Percentiles rank a stretch among this genome's conserved stretches.
phyloP scores from a whole-genome alignment of 2,797 vertebrate species.

The Notoglanidium macrostoma region DNA sequence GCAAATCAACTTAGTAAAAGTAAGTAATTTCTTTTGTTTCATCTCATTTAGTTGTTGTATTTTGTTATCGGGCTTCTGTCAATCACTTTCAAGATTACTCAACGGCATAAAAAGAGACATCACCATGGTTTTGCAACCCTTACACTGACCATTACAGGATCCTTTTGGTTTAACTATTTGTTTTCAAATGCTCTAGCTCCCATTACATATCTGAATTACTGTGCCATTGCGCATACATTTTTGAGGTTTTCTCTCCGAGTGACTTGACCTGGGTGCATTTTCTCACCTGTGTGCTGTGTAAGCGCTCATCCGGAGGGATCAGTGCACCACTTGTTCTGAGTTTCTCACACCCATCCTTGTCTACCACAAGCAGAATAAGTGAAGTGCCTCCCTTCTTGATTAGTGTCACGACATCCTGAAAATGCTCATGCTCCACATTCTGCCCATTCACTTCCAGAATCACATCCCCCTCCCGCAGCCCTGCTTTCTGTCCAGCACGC shows the following conservation, averaged over 20 bases:
- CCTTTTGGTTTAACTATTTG: neutral
- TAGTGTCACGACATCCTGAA: constrained; percentile 62
- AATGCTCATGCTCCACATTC: constrained; percentile 60
- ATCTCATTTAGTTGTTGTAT: neutral
- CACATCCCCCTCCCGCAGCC: constrained; percentile 67
- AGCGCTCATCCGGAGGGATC: constrained; percentile 30
- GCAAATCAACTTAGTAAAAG: neutral
- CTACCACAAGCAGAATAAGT: constrained; percentile 63
- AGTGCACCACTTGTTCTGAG: constrained; percentile 39
- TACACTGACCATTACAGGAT: no score
- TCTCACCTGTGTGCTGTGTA: constrained; percentile 51
- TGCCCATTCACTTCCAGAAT: constrained; percentile 72
- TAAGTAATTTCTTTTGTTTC: neutral
- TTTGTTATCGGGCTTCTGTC: neutral
- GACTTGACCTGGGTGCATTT: neutral
- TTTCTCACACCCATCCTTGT: constrained; percentile 51
- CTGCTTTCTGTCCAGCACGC: constrained; percentile 65
- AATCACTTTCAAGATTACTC: neutral
- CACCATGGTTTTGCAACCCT: neutral
- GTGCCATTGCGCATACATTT: neutral
- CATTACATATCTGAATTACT: neutral
- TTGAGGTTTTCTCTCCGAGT: neutral
- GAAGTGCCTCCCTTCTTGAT: constrained; percentile 60
- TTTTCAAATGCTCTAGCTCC: no score
- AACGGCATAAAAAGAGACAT: neutral